Evolutionary conservation across 2,113 vertebrate genomes (phyloP).

Genomic region (Zingel zingel): DNA sequence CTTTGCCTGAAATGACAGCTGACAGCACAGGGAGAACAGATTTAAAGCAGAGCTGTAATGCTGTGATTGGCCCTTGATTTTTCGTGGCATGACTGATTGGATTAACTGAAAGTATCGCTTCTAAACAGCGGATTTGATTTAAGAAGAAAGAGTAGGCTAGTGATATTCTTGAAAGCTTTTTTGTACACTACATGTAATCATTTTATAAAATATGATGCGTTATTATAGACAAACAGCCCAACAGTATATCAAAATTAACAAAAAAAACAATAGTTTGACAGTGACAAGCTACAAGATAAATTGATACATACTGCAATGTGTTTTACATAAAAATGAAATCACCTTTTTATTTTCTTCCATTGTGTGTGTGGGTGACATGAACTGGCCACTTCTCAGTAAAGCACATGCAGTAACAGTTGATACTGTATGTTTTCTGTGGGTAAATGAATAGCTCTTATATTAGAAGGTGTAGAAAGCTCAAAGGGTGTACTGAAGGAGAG

Average conservation of each 20-base stretch:
- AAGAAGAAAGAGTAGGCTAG: too few relatives aligned
- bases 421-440: neutral
- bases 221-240: neutral
- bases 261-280: neutral
- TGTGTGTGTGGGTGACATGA: slow-evolving; percentile 37
- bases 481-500: slow-evolving; percentile 24
- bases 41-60: too few relatives aligned
- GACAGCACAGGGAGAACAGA: too few relatives aligned
- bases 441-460: slow-evolving; percentile 34
- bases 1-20: too few relatives aligned
- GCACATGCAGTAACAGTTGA: slow-evolving; percentile 13
- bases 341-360: slow-evolving; percentile 13
- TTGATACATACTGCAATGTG: neutral
- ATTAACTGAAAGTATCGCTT: too few relatives aligned
- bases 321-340: neutral
- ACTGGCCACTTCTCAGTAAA: slow-evolving; percentile 21
- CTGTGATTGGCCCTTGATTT: too few relatives aligned
- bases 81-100: too few relatives aligned
- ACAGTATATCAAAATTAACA: neutral
- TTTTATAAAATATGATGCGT: neutral
- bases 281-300: neutral
- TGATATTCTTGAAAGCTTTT: neutral
- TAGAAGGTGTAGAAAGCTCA: slow-evolving; percentile 27
- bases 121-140: too few relatives aligned
- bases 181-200: neutral